phyloP scores from a whole-genome alignment of 2,888 invertebrate genomes.

The Diplolepis rosae region DNA sequence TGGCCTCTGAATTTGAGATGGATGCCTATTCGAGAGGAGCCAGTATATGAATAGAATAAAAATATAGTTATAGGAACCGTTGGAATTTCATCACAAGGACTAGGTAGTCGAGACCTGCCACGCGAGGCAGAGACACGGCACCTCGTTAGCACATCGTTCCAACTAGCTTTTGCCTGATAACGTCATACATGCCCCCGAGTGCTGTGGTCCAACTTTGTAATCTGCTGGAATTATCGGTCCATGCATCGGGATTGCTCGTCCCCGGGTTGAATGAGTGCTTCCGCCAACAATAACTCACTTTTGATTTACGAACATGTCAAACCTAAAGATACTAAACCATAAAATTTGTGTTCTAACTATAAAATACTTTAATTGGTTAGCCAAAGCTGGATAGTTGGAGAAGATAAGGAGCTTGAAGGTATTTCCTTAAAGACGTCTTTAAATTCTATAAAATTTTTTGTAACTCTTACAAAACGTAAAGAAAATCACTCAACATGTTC shows the following conservation, averaged over 20 bases:
- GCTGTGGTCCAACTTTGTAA: constrained; percentile 59
- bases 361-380: not conserved
- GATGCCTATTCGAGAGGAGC: constrained; percentile 48
- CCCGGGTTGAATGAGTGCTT: constrained; percentile 18
- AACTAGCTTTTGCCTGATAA: constrained; percentile 47
- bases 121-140: constrained; percentile 62
- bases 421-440: not conserved
- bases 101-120: constrained; percentile 63
- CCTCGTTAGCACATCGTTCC: constrained; percentile 58
- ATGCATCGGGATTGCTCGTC: constrained; percentile 8
- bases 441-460: no score
- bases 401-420: not conserved
- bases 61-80: constrained; percentile 56
- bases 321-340: not conserved
- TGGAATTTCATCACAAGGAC: constrained; percentile 52
- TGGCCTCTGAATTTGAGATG: constrained; percentile 57
- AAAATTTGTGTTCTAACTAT: not conserved
- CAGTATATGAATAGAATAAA: constrained; percentile 55
- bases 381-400: not conserved
- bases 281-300: constrained; percentile 10
- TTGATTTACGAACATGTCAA: constrained; percentile 13
- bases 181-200: constrained; percentile 50
- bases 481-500: no score
- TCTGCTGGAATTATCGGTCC: constrained; percentile 1
- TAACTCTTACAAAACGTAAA: no score